Evolutionary conservation across 2,113 vertebrate species (phyloP).

Genomic region (Microcebus jonahi): DNA sequence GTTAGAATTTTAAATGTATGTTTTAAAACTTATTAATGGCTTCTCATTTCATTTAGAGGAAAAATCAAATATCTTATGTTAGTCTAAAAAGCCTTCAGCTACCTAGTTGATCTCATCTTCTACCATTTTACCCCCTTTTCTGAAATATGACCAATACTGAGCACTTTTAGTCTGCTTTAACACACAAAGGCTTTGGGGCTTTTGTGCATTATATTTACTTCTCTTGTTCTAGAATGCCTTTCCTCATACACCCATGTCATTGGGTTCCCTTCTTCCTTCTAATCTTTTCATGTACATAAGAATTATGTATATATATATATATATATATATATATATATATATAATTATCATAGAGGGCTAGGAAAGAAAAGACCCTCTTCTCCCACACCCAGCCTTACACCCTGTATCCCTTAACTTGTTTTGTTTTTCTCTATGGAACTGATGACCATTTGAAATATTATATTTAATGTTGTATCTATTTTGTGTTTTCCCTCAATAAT

Average conservation of each 20-base stretch:
- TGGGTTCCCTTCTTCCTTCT: background rate
- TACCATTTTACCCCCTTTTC: background rate
- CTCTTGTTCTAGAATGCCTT: background rate
- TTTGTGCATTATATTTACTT: background rate
- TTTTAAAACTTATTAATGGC: background rate
- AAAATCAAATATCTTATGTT: background rate
- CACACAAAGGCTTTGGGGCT: background rate
- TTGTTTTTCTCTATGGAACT: background rate
- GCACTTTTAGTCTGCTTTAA: background rate
- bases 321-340: no score
- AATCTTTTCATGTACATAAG: background rate
- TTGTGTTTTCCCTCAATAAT: background rate
- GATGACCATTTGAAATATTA: no score
- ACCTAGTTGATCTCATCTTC: background rate
- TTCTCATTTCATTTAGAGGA: background rate
- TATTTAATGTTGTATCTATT: no score
- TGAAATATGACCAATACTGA: background rate
- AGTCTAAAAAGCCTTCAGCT: background rate
- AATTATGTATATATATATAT: no score
- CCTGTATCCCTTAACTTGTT: background rate
- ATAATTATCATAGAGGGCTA: background rate
- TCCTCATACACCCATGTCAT: no score
- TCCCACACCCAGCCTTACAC: no score
- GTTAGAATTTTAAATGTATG: background rate
- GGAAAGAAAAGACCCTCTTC: background rate